Percentiles rank a stretch among this genome's conserved stretches.
These are phyloP conservation scores for Merodon equestris DNA, from an alignment of 2,888 invertebrate genomes.

Conservation along the genomic window DNA sequence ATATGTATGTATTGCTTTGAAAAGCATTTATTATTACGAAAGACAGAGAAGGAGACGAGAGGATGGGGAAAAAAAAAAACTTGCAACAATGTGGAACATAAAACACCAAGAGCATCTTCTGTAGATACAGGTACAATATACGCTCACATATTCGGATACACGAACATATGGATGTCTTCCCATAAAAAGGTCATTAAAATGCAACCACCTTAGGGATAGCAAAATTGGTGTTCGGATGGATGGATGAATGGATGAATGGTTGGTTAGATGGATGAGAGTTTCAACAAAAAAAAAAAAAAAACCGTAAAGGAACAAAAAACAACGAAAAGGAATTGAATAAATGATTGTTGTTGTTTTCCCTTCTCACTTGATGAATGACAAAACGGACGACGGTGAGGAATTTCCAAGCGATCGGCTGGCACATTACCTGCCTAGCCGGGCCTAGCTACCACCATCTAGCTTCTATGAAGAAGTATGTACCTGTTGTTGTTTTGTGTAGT, in stretches of 20 bases:
- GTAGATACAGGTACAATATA: constrained; percentile 51
- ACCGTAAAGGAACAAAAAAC: constrained; percentile 9
- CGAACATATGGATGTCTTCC: neutral
- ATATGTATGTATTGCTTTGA: constrained; percentile 8
- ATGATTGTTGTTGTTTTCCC: constrained; percentile 31
- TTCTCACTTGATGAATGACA: constrained; percentile 41
- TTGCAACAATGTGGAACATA: constrained; percentile 67
- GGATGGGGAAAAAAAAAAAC: constrained; percentile 27
- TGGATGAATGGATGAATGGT: constrained; percentile 41
- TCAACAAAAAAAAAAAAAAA: constrained; percentile 1
- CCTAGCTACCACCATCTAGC: too few relatives aligned
- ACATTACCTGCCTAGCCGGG: constrained; percentile 29
- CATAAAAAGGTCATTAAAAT: constrained; percentile 67
- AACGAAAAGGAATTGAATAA: constrained; percentile 54
- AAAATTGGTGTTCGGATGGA: constrained; percentile 59
- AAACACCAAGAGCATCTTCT: constrained; percentile 64
- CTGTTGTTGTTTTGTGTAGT: constrained; percentile 55
- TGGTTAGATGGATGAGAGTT: constrained; percentile 39
- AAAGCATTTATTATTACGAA: constrained; percentile 57
- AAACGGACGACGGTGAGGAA: constrained; percentile 26
- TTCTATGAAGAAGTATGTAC: constrained; percentile 10
- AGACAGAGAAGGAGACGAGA: too few relatives aligned
- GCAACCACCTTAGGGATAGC: constrained; percentile 68
- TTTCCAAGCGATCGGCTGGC: constrained; percentile 42
- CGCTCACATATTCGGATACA: constrained; percentile 11